These are phyloP conservation scores for Xenopus petersii DNA, from an alignment of 2,797 vertebrate species.

Conservation along the genomic window DNA sequence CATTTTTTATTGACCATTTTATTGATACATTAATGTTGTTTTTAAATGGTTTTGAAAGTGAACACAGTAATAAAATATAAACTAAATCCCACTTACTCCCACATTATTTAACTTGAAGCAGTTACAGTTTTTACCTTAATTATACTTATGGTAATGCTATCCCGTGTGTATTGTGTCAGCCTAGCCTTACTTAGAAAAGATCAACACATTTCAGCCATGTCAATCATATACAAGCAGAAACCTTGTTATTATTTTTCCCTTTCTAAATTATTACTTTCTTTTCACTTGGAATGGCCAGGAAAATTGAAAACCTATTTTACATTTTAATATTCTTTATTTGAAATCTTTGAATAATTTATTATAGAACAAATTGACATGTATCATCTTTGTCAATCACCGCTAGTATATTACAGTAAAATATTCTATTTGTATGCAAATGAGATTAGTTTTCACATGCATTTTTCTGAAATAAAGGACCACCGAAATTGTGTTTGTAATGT, in stretches of 20 bases:
- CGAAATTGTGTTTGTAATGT: conserved; percentile 15
- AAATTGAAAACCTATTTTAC: conserved; percentile 64
- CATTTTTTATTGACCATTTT: no score
- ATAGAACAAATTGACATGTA: conserved; percentile 55
- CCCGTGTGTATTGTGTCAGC: no score
- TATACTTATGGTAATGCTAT: no score
- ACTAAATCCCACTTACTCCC: no score
- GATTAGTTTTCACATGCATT: conserved; percentile 55
- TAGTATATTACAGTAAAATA: conserved; percentile 57
- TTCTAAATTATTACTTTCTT: conserved; percentile 61
- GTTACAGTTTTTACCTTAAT: no score
- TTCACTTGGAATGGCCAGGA: conserved; percentile 61
- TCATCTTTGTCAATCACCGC: conserved; percentile 63
- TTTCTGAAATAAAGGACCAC: conserved; percentile 14
- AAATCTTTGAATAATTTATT: conserved; percentile 63
- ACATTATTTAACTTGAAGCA: no score
- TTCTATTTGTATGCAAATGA: conserved; percentile 69
- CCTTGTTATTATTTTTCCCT: conserved; percentile 56
- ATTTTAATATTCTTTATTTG: conserved; percentile 58
- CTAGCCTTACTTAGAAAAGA: no score
- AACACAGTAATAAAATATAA: no score
- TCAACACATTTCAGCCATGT: conserved; percentile 39
- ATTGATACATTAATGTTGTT: no score
- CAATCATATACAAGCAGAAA: conserved; percentile 55
- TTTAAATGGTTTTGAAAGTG: no score